These are phyloP conservation scores for Polylopha cassiicola DNA, from an alignment of 2,888 invertebrate genomes.

Conservation along the genomic window DNA sequence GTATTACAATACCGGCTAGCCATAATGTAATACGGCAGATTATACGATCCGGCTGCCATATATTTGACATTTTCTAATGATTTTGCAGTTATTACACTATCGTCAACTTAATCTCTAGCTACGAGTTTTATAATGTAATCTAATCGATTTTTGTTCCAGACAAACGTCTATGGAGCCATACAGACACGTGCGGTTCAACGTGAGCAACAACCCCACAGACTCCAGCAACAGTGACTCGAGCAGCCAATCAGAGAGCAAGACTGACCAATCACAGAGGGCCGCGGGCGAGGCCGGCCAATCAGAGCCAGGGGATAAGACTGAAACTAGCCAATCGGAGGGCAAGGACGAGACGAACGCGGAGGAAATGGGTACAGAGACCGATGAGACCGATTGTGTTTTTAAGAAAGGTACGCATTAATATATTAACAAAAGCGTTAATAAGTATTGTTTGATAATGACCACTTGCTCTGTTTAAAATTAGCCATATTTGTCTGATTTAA, in stretches of 20 bases:
- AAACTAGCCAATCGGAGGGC: constrained; percentile 22
- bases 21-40: no score
- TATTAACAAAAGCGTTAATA: no score
- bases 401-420: no score
- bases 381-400: constrained; percentile 14
- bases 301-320: background rate
- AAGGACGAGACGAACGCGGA: constrained; percentile 21
- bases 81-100: no score
- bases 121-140: no score
- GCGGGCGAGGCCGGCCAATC: background rate
- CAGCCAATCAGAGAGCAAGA: constrained; percentile 27
- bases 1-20: no score
- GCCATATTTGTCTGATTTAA: no score
- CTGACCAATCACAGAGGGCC: constrained; percentile 8
- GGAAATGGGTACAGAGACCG: constrained; percentile 8
- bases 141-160: no score
- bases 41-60: background rate
- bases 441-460: no score
- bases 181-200: constrained; percentile 42
- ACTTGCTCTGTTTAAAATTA: no score
- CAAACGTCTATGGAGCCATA: constrained; percentile 16
- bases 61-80: no score
- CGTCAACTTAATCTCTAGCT: no score
- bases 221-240: constrained; percentile 56
- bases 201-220: constrained; percentile 35